These are phyloP conservation scores for Saccostrea echinata DNA, from an alignment of 1,140 invertebrate species.

Conservation along the genomic window DNA sequence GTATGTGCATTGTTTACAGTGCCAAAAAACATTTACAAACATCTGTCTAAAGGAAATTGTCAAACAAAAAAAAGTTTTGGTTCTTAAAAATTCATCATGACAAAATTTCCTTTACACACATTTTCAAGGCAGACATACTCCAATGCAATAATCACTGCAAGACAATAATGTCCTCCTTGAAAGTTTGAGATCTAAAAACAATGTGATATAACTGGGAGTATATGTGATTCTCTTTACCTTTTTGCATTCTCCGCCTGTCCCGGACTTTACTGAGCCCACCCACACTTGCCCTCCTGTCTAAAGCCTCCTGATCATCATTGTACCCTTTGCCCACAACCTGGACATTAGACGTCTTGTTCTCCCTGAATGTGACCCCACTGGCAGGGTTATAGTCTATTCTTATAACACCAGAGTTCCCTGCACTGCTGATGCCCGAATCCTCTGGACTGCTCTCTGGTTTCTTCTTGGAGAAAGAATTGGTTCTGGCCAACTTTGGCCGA, in stretches of 20 bases:
- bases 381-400: constrained; percentile 75
- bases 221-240: constrained; percentile 8
- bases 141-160: neutral
- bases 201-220: neutral
- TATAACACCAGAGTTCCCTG: constrained; percentile 58
- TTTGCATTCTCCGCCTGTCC: constrained; percentile 31
- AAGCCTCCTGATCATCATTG: constrained; percentile 66
- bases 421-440: neutral
- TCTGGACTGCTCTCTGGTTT: constrained; percentile 41
- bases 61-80: neutral
- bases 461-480: constrained; percentile 60
- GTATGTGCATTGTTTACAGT: constrained; percentile 19
- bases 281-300: constrained; percentile 31
- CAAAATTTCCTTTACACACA: constrained; percentile 9
- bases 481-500: constrained; percentile 69
- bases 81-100: neutral
- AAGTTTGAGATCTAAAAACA: neutral
- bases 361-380: constrained; percentile 77
- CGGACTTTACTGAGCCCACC: neutral
- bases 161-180: neutral
- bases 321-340: constrained; percentile 78
- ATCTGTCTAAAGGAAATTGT: constrained; percentile 24
- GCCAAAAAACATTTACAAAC: neutral
- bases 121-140: neutral
- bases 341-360: constrained; percentile 76